phyloP scores from a whole-genome alignment of 2,888 invertebrate species.

The Unio delphinus region DNA sequence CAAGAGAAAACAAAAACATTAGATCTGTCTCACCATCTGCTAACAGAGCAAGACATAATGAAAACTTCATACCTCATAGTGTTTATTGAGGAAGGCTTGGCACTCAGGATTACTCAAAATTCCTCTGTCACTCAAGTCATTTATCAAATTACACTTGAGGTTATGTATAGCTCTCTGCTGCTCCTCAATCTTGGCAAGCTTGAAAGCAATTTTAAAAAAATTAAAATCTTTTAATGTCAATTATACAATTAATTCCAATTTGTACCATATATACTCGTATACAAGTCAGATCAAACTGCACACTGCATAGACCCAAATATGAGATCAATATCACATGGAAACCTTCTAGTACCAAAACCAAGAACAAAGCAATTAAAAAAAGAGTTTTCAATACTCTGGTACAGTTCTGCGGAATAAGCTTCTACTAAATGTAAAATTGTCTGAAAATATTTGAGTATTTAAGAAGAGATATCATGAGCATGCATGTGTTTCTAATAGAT shows the following conservation, averaged over 20 bases:
- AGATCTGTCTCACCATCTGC: background rate
- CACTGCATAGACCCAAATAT: too few relatives aligned
- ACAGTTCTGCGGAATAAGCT: too few relatives aligned
- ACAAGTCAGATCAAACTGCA: too few relatives aligned
- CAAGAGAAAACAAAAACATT: background rate
- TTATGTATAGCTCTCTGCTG: slow-evolving; percentile 68
- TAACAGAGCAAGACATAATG: background rate
- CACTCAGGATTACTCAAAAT: slow-evolving; percentile 64
- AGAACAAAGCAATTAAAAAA: too few relatives aligned
- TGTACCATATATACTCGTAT: too few relatives aligned
- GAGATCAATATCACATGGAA: too few relatives aligned
- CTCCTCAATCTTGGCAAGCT: slow-evolving; percentile 68
- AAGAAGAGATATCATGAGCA: too few relatives aligned
- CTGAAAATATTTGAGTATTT: too few relatives aligned
- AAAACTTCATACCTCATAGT: slow-evolving; percentile 53
- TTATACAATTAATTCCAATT: background rate
- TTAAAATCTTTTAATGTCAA: background rate
- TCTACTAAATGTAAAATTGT: too few relatives aligned
- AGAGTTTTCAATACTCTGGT: too few relatives aligned
- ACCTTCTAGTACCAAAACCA: too few relatives aligned
- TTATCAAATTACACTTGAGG: slow-evolving; percentile 67
- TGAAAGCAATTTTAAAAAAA: slow-evolving; percentile 9
- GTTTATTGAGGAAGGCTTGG: slow-evolving; percentile 61
- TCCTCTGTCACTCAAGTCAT: slow-evolving; percentile 66
- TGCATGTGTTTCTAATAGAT: too few relatives aligned